These are phyloP conservation scores for Ammodramus savannarum DNA, from an alignment of 2,113 vertebrate species.

Conservation along the genomic window DNA sequence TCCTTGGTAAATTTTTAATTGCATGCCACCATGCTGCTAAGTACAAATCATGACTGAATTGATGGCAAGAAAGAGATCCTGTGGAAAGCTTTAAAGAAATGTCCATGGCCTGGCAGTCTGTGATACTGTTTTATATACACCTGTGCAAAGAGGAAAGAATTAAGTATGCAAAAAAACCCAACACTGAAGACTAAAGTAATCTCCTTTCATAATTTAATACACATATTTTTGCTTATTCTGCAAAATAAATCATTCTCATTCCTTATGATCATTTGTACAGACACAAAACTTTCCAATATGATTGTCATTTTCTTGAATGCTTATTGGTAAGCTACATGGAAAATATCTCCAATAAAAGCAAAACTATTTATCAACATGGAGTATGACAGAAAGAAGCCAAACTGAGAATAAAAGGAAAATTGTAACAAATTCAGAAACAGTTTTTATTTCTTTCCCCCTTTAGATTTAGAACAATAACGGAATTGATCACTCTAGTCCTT, in stretches of 20 bases:
- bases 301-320: slow-evolving; percentile 75
- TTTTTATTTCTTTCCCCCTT: not conserved
- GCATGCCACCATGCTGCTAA: not conserved
- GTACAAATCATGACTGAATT: not conserved
- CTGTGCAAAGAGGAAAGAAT: not conserved
- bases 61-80: not conserved
- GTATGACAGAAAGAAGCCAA: not conserved
- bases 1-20: not conserved
- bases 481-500: not conserved
- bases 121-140: too few relatives aligned
- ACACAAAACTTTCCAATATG: slow-evolving; percentile 79
- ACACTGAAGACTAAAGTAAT: not conserved
- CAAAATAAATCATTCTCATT: slow-evolving; percentile 49
- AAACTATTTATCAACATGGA: not conserved
- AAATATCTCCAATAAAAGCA: slow-evolving; percentile 65
- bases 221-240: not conserved
- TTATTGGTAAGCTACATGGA: slow-evolving; percentile 65
- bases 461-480: not conserved
- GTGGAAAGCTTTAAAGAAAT: not conserved
- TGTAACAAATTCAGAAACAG: not conserved
- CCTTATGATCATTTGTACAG: slow-evolving; percentile 66
- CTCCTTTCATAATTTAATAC: not conserved
- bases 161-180: not conserved
- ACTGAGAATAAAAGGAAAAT: not conserved
- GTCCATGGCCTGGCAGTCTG: too few relatives aligned